Evolutionary conservation across 2,797 vertebrate species (phyloP), one percentile per base, ranked within the genome.

Genomic region (Phoxinus dragarum): DNA sequence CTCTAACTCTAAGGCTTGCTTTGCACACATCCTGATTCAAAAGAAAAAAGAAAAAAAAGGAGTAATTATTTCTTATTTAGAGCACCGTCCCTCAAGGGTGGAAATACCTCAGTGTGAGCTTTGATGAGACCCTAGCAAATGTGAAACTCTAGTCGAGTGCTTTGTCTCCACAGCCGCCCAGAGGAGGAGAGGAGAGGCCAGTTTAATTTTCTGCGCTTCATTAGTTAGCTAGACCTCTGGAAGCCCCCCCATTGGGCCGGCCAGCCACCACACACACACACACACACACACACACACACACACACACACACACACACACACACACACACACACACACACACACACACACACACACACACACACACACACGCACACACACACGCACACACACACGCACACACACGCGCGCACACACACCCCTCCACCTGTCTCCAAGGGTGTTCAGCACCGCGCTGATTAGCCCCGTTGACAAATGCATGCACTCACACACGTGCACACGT

Each of bases 41-140:
- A 66, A 27, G 27, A 66, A 73, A 82, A 59, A 42, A 23, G 34
- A 80, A 64, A 93, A 94, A 92, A 92, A 90, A 34, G 44, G 71
- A 86, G 87, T 90, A 88, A 90, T 88, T 86, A 91, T 88, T 84
- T 91, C 87, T 90, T 90, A 87, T 90, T 92, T 90, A 84, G 84
- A 81, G 81, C 81, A 36, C 27, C 40, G 80, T 86, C 87, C 90
- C 88, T 88, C 44, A 61, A 67, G 90, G 87, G 84, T 78, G 54
- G 31, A 86, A 89, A 86, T 86, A 86, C 85, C 84, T 85, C 61
- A 54, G 81, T 38, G 56, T 85, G 88, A 84, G 72, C 78, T 87
- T 74, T 86, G 89, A 90, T 88, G 88, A 90, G 90, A 85, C 87
- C 47, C 61, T 34, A 85, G 87, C 84, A 81, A 85, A 88, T 87